phyloP scores from a whole-genome alignment of 1,140 invertebrate species.

The Littorina saxatilis region DNA sequence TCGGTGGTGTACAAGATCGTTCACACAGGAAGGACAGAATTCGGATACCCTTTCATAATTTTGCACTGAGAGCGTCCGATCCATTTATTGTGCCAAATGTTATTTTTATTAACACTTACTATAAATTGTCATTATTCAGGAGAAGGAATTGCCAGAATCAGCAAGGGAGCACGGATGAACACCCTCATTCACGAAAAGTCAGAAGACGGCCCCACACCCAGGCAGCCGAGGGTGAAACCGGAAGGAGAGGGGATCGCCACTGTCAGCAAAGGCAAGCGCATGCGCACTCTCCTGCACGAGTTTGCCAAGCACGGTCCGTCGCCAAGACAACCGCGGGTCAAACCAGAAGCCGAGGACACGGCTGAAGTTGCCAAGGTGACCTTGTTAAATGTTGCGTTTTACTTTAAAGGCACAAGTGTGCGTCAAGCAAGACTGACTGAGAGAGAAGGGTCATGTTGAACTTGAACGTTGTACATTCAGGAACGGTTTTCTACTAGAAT shows the following conservation, averaged over 20 bases:
- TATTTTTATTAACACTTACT: too few species aligned
- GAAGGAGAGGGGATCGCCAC: conserved; percentile 52
- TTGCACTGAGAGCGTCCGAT: too few species aligned
- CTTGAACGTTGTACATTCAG: too few species aligned
- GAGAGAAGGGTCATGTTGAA: too few species aligned
- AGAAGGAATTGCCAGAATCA: too few species aligned
- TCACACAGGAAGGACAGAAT: conserved; percentile 56
- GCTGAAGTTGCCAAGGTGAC: conserved; percentile 57
- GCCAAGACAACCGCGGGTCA: conserved; percentile 53
- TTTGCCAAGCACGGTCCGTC: conserved; percentile 37
- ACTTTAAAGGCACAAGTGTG: too few species aligned
- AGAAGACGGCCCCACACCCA: conserved; percentile 44
- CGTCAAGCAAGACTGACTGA: too few species aligned
- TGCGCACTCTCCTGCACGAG: conserved; percentile 59
- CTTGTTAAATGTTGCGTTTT: too few species aligned
- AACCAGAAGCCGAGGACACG: conserved; percentile 56
- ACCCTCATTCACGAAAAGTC: conserved; percentile 42
- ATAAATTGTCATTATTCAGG: too few species aligned
- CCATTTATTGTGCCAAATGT: too few species aligned
- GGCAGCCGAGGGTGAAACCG: conserved; percentile 56
- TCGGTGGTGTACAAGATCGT: conserved; percentile 53
- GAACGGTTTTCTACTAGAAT: too few species aligned
- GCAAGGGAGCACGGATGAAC: conserved; percentile 56
- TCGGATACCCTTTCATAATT: conserved; percentile 47
- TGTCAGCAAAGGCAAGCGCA: conserved; percentile 61